Base-by-base conservation (phyloP, 2,888 invertebrate genomes). In the Beris chalybata region DNA sequence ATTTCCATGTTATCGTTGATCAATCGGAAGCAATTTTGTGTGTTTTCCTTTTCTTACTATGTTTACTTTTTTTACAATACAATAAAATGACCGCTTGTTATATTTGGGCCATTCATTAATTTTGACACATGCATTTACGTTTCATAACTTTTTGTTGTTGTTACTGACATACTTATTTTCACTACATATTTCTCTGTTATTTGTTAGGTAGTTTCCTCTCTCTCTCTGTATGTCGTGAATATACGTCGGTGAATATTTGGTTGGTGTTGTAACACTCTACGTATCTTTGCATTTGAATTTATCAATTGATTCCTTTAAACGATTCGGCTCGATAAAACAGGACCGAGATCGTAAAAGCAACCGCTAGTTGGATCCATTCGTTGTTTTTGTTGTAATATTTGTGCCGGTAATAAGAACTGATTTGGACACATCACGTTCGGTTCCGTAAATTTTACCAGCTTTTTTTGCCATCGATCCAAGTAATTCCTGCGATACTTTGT, bases 401-500 rank as follows among this genome's bases (percentile, higher is more conserved):
- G 59, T 48, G 43, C 65, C 68, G 32, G 69, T 70, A 31, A 70
- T 68, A 7, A 70, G 56, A 22, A 38, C 52, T 53, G 61, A 53
- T 65, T 66, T 58, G 45, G 66, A 58, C 67, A 70, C 11, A 67
- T 81, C 77, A 72, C 83, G 74, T 75, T 78, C 76, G 72, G 97
- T 95, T 74, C 98, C 98, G 83, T 99, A 99, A 76, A 99, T 97
- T 85, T 96, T 97, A 73, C 97, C 97, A 45, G 97, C 98, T 83
- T 99, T 99, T 80, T 92, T 92, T 70, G 97, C 97, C 95, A 99
- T 97, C 59, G 93, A 94, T 64, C 96, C 94, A 68, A 99, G 86
- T 75, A 99, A 87, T 81, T 99, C 97, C 79, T 93, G 90, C 4
- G 97, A 97, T 77, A 93, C 89, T 82, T 96, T 96, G 85, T 97